Conservation (phyloP, 2,888 invertebrate species). For the Lasioglossum lativentre region DNA sequence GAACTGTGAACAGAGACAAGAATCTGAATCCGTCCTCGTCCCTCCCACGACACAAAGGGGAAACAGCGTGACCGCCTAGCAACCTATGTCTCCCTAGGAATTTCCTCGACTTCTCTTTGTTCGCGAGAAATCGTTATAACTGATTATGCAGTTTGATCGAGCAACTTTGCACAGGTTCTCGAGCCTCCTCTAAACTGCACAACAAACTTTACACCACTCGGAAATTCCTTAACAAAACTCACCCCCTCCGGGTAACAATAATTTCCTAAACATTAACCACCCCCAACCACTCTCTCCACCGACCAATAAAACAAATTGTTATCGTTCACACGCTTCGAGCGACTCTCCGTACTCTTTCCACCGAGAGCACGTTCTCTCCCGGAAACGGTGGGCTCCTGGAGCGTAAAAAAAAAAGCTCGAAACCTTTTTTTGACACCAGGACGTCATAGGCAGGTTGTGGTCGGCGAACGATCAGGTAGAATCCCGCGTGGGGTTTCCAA, state of each 20-base stretch:
- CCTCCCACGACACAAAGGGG: constrained; percentile 20
- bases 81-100: constrained; percentile 80
- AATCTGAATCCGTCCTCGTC: neutral
- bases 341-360: too few relatives aligned
- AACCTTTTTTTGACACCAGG: constrained; percentile 80
- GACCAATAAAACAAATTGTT: too few relatives aligned
- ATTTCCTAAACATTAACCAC: too few relatives aligned
- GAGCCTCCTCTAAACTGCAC: neutral
- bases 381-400: too few relatives aligned
- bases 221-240: too few relatives aligned
- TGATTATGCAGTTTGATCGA: constrained; percentile 67
- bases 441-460: constrained; percentile 69
- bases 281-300: too few relatives aligned
- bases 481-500: constrained; percentile 82
- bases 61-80: constrained; percentile 74
- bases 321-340: too few relatives aligned
- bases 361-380: too few relatives aligned
- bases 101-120: constrained; percentile 83
- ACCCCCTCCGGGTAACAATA: too few relatives aligned
- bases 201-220: too few relatives aligned
- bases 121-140: constrained; percentile 80
- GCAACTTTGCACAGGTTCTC: neutral
- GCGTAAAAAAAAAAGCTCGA: constrained; percentile 45
- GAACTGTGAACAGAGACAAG: neutral
- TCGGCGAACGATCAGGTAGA: constrained; percentile 73